Conservation (phyloP, 2,888 invertebrate genomes). For the Polydrusus pterygomalis region DNA sequence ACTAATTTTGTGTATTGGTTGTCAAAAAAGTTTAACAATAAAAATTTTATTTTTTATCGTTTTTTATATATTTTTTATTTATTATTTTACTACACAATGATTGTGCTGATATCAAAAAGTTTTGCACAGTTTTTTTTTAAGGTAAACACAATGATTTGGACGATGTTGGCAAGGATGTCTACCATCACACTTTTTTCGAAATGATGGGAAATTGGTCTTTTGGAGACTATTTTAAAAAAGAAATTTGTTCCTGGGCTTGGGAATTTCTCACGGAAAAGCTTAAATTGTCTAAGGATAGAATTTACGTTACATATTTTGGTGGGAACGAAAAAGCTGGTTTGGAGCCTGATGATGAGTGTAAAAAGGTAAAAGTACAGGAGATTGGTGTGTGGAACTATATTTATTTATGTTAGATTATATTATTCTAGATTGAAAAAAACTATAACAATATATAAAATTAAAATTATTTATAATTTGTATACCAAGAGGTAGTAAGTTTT, state of each 20-base stretch:
- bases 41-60: too few species aligned
- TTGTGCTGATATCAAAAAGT: too few species aligned
- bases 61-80: too few species aligned
- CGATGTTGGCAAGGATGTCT: conserved; percentile 99
- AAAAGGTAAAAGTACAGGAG: conserved; percentile 69
- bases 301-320: conserved; percentile 99
- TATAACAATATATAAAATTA: too few species aligned
- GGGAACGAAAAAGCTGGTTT: conserved; percentile 89
- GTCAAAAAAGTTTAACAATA: too few species aligned
- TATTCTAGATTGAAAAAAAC: too few species aligned
- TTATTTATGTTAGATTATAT: too few species aligned
- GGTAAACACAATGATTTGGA: conserved; percentile 99
- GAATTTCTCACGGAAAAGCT: conserved; percentile 90
- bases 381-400: too few species aligned
- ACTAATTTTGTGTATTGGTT: too few species aligned
- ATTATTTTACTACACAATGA: too few species aligned
- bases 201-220: conserved; percentile 99
- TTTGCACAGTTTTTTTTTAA: conserved; percentile 18
- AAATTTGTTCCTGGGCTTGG: conserved; percentile 98
- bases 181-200: conserved; percentile 99
- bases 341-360: conserved; percentile 94
- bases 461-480: too few species aligned
- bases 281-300: conserved; percentile 86
- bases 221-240: conserved; percentile 99
- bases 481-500: too few species aligned